Evolutionary conservation across 2,797 vertebrate genomes (phyloP).

Genomic region (Onychomys arenicola): DNA sequence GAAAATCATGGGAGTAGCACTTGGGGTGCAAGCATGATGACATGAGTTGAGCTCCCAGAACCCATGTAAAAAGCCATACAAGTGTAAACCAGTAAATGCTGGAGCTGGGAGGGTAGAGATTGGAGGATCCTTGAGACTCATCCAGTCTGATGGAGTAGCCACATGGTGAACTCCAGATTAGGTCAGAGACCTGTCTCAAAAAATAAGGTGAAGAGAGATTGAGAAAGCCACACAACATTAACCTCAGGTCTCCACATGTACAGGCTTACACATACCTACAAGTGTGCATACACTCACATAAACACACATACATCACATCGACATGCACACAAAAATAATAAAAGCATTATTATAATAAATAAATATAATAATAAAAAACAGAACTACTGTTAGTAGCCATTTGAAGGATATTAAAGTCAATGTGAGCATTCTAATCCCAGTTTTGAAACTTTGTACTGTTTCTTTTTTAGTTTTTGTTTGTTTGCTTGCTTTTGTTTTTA

Average conservation of each 20-base stretch:
- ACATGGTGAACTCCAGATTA: neutral
- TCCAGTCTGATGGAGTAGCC: neutral
- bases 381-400: neutral
- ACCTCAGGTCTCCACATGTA: neutral
- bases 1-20: neutral
- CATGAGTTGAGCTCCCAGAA: neutral
- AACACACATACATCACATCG: too few species aligned
- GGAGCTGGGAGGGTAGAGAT: neutral
- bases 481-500: neutral
- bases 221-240: neutral
- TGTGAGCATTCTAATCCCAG: constrained; percentile 24
- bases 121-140: neutral
- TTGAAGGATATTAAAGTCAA: constrained; percentile 62
- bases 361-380: too few species aligned
- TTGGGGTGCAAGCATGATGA: neutral
- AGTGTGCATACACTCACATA: neutral
- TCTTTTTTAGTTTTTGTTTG: neutral
- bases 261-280: neutral
- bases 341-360: too few species aligned
- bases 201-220: neutral
- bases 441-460: constrained; percentile 41
- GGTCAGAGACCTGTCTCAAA: neutral
- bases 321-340: neutral
- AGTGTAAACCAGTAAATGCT: neutral
- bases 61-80: neutral